Conservation (phyloP, 2,797 vertebrate species). For the Acrossocheilus fasciatus region DNA sequence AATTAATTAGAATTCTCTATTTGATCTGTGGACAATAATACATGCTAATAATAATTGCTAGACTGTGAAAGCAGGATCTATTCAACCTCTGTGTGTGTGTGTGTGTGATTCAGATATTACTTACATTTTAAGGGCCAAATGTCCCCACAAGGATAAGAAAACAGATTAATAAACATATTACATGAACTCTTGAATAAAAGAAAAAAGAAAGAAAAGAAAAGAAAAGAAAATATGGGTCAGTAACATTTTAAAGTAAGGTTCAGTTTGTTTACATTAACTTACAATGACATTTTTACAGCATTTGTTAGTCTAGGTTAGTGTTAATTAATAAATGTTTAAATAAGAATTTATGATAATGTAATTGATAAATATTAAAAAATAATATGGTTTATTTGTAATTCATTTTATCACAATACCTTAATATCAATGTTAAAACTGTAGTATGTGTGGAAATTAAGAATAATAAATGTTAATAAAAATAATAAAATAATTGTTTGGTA, state of each 20-base stretch:
- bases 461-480: background rate
- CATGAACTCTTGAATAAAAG: background rate
- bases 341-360: background rate
- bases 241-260: background rate
- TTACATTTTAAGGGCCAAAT: background rate
- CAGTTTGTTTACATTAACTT: background rate
- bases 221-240: background rate
- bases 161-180: background rate
- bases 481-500: background rate
- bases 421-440: background rate
- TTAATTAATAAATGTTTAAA: background rate
- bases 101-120: background rate
- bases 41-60: conserved; percentile 49
- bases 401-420: background rate
- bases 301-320: background rate
- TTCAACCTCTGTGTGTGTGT: background rate
- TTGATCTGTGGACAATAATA: conserved; percentile 33
- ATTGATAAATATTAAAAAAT: background rate
- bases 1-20: conserved; percentile 26
- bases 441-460: background rate
- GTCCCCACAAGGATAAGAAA: background rate
- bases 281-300: background rate
- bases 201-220: background rate
- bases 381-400: background rate
- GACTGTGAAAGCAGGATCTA: conserved; percentile 18